Conservation (phyloP, 1,140 invertebrate species). For the Drosophila kepulauana region DNA sequence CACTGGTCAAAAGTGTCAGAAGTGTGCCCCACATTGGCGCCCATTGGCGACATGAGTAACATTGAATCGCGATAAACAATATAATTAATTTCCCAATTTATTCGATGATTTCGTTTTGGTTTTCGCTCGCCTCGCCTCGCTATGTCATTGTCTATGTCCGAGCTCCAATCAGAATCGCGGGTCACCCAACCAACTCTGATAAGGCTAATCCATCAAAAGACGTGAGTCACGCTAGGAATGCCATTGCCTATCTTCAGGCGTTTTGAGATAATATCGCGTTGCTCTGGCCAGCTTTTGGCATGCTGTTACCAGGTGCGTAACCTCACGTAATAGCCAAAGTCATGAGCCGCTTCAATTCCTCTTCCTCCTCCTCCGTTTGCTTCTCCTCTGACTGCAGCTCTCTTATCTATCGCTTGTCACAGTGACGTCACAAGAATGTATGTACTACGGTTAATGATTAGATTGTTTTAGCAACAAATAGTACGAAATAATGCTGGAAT, state of each 20-base stretch:
- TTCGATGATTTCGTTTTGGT: slow-evolving; percentile 18
- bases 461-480: slow-evolving; percentile 52
- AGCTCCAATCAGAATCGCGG: slow-evolving; percentile 6
- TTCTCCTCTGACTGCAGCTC: neutral
- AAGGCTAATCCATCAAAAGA: slow-evolving; percentile 22
- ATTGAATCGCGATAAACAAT: slow-evolving; percentile 23
- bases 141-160: slow-evolving; percentile 28
- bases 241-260: slow-evolving; percentile 15
- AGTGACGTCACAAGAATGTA: slow-evolving; percentile 73
- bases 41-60: slow-evolving; percentile 33
- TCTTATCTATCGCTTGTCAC: slow-evolving; percentile 16
- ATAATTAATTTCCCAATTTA: slow-evolving; percentile 47
- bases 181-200: slow-evolving; percentile 5
- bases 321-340: slow-evolving; percentile 16
- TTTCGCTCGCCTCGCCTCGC: neutral
- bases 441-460: slow-evolving; percentile 53
- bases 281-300: neutral
- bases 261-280: slow-evolving; percentile 18
- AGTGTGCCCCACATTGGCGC: neutral
- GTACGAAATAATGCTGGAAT: slow-evolving; percentile 19
- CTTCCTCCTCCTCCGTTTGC: no score
- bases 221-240: slow-evolving; percentile 21
- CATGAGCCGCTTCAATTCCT: slow-evolving; percentile 32
- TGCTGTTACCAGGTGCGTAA: slow-evolving; percentile 32
- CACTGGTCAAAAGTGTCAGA: neutral